Evolutionary conservation across 2,797 vertebrate genomes (phyloP).

Genomic region (Alectoris magna): DNA sequence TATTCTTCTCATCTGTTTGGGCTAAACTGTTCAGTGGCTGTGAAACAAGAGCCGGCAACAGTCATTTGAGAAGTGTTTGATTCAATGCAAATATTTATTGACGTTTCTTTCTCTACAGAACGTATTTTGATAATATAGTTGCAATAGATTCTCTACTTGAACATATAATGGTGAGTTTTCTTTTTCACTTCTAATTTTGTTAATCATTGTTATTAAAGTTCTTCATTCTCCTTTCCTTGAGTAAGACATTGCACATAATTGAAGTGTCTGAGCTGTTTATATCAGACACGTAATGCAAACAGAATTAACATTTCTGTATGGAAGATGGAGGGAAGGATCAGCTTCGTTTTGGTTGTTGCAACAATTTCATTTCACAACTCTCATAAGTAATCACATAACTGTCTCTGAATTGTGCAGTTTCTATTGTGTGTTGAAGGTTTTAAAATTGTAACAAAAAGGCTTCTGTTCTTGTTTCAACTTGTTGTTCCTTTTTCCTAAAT

Average conservation of each 20-base stretch:
- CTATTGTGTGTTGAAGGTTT: background rate
- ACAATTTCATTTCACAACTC: background rate
- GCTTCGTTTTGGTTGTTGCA: background rate
- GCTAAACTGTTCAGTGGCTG: fast-evolving
- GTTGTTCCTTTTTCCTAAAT: background rate
- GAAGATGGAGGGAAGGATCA: background rate
- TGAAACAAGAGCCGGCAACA: background rate
- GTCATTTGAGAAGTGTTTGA: background rate
- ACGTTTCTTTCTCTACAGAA: constrained; percentile 86
- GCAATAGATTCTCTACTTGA: constrained; percentile 99
- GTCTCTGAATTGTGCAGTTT: background rate
- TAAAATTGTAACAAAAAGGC: background rate
- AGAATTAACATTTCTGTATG: background rate
- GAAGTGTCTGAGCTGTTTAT: background rate
- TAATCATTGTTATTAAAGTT: background rate
- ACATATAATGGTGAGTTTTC: constrained; percentile 97
- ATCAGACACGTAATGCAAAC: background rate
- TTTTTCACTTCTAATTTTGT: constrained; percentile 8
- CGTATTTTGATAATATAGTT: constrained; percentile 99
- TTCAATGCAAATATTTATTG: constrained; percentile 15
- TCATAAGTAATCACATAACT: background rate
- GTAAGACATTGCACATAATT: background rate
- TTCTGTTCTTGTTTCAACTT: background rate
- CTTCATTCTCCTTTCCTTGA: background rate
- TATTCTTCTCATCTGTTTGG: background rate